phyloP scores from a whole-genome alignment of 2,797 vertebrate species.

The Eulemur albifrons region DNA sequence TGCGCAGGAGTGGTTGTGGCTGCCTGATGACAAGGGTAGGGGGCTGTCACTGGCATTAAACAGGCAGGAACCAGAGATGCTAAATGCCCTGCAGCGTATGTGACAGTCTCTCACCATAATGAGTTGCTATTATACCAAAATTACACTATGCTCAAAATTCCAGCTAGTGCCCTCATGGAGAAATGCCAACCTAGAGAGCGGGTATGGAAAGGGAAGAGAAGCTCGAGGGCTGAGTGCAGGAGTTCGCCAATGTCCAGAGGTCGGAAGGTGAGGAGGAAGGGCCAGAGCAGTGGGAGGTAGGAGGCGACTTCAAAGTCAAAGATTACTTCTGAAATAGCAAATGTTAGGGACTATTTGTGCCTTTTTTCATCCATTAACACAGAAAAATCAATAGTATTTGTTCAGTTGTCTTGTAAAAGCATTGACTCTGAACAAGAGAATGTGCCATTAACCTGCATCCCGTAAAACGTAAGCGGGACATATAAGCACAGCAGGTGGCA shows the following conservation, averaged over 20 bases:
- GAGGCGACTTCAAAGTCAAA: not conserved
- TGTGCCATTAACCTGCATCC: not conserved
- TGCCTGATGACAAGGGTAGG: not conserved
- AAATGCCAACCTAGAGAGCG: not conserved
- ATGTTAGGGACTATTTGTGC: not conserved
- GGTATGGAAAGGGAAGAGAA: too few relatives aligned
- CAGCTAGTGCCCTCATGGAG: not conserved
- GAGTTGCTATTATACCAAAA: not conserved
- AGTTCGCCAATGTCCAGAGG: not conserved
- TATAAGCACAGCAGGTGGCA: rapidly evolving
- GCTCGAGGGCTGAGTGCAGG: not conserved
- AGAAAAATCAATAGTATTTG: not conserved
- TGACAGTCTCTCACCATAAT: not conserved
- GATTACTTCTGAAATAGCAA: not conserved
- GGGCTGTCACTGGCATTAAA: not conserved
- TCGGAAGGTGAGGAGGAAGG: not conserved
- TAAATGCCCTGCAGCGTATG: not conserved
- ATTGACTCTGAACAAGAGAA: not conserved
- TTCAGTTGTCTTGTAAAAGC: not conserved
- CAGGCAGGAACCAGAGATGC: not conserved
- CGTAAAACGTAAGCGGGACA: not conserved
- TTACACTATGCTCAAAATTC: not conserved
- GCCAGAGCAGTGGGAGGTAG: not conserved
- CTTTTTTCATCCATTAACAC: not conserved
- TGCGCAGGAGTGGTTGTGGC: not conserved